These are phyloP conservation scores for Halictus quadricinctus DNA, from an alignment of 2,888 invertebrate species.

Conservation along the genomic window DNA sequence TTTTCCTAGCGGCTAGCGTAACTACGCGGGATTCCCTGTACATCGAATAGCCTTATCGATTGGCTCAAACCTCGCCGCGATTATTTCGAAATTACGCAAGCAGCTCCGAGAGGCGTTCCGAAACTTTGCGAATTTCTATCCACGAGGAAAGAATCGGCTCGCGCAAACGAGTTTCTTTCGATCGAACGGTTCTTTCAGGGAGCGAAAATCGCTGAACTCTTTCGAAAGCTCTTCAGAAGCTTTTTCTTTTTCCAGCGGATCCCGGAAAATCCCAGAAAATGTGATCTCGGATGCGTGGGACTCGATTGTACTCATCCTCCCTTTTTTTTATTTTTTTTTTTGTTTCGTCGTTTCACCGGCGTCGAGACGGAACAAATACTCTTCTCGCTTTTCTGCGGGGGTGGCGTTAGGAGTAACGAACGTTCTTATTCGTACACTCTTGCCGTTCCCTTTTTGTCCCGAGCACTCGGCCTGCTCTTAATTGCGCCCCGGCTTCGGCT, in stretches of 20 bases:
- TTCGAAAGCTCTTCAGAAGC: background rate
- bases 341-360: background rate
- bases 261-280: background rate
- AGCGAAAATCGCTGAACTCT: background rate
- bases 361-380: constrained; percentile 18
- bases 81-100: background rate
- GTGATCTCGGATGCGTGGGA: background rate
- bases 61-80: background rate
- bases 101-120: background rate
- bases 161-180: background rate
- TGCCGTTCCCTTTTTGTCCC: background rate
- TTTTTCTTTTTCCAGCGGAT: background rate
- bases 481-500: background rate
- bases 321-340: background rate
- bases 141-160: background rate
- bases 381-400: background rate
- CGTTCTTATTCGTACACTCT: constrained; percentile 10
- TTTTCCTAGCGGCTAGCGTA: background rate
- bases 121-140: background rate
- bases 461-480: constrained; percentile 10
- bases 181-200: background rate
- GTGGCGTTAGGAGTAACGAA: background rate
- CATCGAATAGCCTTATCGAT: background rate
- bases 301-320: background rate
- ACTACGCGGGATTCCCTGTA: background rate